phyloP scores from a whole-genome alignment of 1,140 invertebrate species.

The Heliconius nattereri region DNA sequence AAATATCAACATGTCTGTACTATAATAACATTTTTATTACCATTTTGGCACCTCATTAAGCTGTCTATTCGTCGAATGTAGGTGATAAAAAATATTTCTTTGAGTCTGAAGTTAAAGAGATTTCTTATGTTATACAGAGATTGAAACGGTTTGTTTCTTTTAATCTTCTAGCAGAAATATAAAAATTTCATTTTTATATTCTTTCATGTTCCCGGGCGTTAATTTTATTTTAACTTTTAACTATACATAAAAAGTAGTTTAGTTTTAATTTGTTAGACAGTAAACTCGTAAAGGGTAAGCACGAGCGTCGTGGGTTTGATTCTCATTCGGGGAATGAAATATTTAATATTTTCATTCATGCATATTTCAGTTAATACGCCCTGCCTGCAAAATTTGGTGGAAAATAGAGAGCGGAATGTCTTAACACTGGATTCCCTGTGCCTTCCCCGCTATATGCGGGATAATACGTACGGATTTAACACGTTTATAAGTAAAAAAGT shows the following conservation, averaged over 20 bases:
- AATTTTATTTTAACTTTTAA: background rate
- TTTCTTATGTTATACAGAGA: slow-evolving; percentile 9
- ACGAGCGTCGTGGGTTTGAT: no score
- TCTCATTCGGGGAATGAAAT: no score
- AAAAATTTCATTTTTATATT: background rate
- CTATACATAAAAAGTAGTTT: no score
- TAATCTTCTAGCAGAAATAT: slow-evolving; percentile 10
- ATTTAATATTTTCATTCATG: no score
- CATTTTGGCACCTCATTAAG: background rate
- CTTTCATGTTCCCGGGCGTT: slow-evolving; percentile 1
- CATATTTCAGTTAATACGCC: no score
- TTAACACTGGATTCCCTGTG: no score
- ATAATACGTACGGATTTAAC: no score
- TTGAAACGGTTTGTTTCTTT: slow-evolving; percentile 17
- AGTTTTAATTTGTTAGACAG: no score
- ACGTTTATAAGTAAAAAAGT: no score
- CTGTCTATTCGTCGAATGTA: background rate
- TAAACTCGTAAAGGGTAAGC: background rate
- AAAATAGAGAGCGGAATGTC: no score
- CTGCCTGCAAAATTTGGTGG: no score
- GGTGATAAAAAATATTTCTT: background rate
- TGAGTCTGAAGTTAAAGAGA: slow-evolving; percentile 13
- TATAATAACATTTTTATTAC: background rate
- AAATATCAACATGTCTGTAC: background rate
- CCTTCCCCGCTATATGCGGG: no score